Evolutionary conservation across 2,888 invertebrate genomes (phyloP), one percentile per base, ranked within the genome.

Genomic region (Ischnus inquisitorius): DNA sequence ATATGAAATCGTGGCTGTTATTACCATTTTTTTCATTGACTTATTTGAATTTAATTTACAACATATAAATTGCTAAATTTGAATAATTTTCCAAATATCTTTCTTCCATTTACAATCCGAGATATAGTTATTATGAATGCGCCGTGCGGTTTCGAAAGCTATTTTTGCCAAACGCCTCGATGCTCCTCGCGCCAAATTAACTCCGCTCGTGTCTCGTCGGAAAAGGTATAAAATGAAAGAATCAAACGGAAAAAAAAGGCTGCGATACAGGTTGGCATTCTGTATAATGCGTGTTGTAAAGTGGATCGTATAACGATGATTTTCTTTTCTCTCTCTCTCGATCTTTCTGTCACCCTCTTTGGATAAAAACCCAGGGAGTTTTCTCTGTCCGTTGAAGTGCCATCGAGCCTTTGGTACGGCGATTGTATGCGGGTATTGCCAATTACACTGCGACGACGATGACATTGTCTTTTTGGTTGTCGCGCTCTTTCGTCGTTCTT

Each of bases 391-490:
- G 39, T 51, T 39, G 51, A 51, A 34, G 51, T 34, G 60, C 1
- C 41, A 43, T 12, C 57, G 43, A 72, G 60, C 72, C 54, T 67
- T 76, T 54, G 76, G 22, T 43, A 22, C 22, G 65, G 16, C 22
- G 54, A 43, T 65, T 41, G 51, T 28, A 41, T 65, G 25, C 65
- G 22, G 51, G 51, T 39, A 28, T 64, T 54, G 41, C 76, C 54
- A 76, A 76, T 76, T 76, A 76, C 54, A 65, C 57, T 28, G 54
- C 51, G 39, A 67, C 64, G 39, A 6, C n/a, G 51, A 10, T 22
- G 67, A 41, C 22, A 54, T 65, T 76, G 51, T 76, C 51, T 76
- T 54, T 76, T 76, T 51, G 25, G 48, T 76, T 19, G 67, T 25
- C 39, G 22, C 19, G 39, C 25, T 41, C 43, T 60, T 60, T 25